phyloP scores from a whole-genome alignment of 2,113 vertebrate species.

The Caracal caracal region DNA sequence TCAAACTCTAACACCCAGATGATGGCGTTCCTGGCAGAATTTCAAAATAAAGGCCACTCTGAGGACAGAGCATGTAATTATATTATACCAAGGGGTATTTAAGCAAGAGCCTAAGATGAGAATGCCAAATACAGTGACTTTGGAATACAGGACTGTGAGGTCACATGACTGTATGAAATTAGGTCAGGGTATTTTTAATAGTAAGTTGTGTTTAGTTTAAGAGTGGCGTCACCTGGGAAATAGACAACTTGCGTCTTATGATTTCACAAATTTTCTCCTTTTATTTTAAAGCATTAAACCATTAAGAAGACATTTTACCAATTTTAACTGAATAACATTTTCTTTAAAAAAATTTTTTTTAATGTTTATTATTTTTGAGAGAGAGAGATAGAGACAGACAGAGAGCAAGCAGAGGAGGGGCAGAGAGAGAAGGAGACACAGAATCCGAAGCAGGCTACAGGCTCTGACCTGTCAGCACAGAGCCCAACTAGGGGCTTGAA shows the following conservation, averaged over 20 bases:
- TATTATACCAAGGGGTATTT: constrained; percentile 56
- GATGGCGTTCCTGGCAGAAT: constrained; percentile 65
- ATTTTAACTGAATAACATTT: neutral
- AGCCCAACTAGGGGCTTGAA: too few species aligned
- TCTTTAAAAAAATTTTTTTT: too few species aligned
- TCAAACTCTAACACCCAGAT: constrained; percentile 61
- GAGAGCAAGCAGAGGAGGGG: too few species aligned
- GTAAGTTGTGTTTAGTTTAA: constrained; percentile 38
- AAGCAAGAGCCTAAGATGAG: constrained; percentile 61
- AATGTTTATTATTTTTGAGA: too few species aligned
- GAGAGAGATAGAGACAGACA: too few species aligned
- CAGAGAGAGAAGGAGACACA: too few species aligned
- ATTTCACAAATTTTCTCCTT: neutral
- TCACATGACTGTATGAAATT: constrained; percentile 48
- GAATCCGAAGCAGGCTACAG: too few species aligned
- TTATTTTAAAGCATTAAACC: constrained; percentile 12
- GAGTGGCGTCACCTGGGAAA: neutral
- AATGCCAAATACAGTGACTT: constrained; percentile 55
- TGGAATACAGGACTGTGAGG: constrained; percentile 48
- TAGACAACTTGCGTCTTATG: neutral
- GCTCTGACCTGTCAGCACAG: too few species aligned
- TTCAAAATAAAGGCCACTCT: constrained; percentile 72
- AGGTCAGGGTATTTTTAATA: constrained; percentile 39
- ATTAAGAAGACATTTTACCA: constrained; percentile 45
- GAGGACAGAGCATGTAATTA: constrained; percentile 64